Base-by-base conservation (phyloP, 2,888 invertebrate genomes). In the Dinocampus coccinellae region DNA sequence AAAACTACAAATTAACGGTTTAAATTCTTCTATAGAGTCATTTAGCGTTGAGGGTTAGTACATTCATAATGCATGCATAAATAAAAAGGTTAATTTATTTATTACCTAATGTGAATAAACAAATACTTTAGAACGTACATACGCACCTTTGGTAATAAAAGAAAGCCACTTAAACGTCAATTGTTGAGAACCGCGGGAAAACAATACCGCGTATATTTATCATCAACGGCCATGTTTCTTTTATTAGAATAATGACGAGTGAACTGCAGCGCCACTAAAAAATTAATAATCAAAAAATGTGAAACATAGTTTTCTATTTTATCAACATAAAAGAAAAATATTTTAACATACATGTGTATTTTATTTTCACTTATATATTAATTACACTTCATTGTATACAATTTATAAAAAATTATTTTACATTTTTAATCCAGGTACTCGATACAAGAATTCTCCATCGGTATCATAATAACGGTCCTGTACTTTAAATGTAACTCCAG, bases 401-500 rank as follows among this genome's bases (percentile, higher is more conserved):
- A 62, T 39, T 0, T 22, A 39, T 20, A 2, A 42, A 62, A 22
- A 22, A 11, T 11, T 34, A 11, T 22, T 63, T 72, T 36, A 75
- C 11, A 65, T 57, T 57, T 70, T 72, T 7, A 81, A 62, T 26
- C 79, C 82, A 11, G 94, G 92, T 58, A 95, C 93, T 81, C 94
- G 90, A 84, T 95, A 96, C 69, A 95, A 89, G 88, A 95, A 94
- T 83, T 89, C 90, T 0, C 95, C 95, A 89, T 95, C 93, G 84
- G 92, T 90, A 83, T 95, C 94, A 87, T 95, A 96, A 84, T 92
- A 96, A 79, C 93, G 93, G 87, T 95, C 94, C 75, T 93, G 91
- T 0, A 95, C 89, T 88, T 92, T 93, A 82, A 94, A 95, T 9
- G 92, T 92, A 55, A 90, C 91, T 29, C 92, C 93, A 80, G 85